These are phyloP conservation scores for Charina bottae DNA, from an alignment of 2,113 vertebrate genomes.

Conservation along the genomic window DNA sequence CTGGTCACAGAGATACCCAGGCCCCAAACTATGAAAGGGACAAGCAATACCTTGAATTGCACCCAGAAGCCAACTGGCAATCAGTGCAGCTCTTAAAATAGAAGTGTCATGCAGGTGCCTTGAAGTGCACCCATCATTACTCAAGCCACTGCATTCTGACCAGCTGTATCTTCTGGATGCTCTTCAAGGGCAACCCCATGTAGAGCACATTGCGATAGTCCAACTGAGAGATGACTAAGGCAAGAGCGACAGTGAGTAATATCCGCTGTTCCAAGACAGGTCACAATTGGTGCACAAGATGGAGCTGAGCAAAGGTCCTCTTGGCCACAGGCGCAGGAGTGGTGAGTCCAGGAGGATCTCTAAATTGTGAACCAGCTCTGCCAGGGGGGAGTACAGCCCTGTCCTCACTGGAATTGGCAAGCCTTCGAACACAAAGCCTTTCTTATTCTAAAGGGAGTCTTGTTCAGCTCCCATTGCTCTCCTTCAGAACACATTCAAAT, in stretches of 20 bases:
- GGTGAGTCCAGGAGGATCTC: no score
- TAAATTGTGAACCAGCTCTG: background rate
- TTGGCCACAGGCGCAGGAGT: no score
- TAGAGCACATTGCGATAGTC: background rate
- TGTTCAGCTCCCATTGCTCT: constrained; percentile 7
- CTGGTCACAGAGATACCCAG: background rate
- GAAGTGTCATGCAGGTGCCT: background rate
- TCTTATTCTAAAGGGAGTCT: constrained; percentile 41
- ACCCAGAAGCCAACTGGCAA: background rate
- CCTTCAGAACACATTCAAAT: background rate
- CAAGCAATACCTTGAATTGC: background rate
- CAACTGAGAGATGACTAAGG: background rate
- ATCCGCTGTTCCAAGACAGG: no score
- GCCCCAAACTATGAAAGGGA: background rate
- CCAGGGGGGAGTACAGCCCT: constrained; percentile 50
- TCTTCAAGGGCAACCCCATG: background rate
- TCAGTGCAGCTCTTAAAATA: background rate
- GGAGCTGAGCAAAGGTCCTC: no score
- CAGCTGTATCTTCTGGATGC: background rate
- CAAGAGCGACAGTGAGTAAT: no score
- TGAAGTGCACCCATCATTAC: background rate
- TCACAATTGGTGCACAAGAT: no score
- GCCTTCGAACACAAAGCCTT: constrained; percentile 56
- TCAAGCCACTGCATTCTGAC: background rate
- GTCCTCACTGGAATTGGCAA: constrained; percentile 19